These are phyloP conservation scores for Pseudotriccus pelzelni DNA, from an alignment of 2,797 vertebrate genomes.

Conservation along the genomic window DNA sequence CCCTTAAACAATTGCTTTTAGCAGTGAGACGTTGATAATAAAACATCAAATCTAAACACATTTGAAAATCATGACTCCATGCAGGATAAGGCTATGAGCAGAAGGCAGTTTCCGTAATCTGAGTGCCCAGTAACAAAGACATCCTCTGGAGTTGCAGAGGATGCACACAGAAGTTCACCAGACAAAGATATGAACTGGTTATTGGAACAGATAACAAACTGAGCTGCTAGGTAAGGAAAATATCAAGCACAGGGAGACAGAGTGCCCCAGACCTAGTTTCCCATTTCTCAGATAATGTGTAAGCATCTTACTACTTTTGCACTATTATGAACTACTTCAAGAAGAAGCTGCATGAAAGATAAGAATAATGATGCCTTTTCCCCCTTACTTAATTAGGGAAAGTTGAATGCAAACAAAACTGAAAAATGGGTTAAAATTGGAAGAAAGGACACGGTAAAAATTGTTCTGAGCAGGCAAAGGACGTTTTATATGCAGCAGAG, in stretches of 20 bases:
- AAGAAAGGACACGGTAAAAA: neutral
- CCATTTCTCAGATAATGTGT: neutral
- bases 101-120: neutral
- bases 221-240: neutral
- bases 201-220: neutral
- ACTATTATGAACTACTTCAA: neutral
- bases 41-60: neutral
- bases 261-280: neutral
- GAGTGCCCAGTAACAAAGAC: neutral
- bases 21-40: neutral
- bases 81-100: neutral
- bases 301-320: neutral
- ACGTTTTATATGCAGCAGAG: neutral
- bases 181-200: neutral
- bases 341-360: neutral
- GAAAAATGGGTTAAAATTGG: neutral
- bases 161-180: neutral
- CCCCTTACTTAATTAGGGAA: neutral
- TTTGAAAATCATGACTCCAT: neutral
- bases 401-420: neutral
- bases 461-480: neutral
- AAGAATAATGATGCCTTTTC: neutral
- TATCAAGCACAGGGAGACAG: neutral
- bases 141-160: neutral
- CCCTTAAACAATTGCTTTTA: neutral